Conservation (phyloP, 2,888 invertebrate species). For the Eupeodes luniger region DNA sequence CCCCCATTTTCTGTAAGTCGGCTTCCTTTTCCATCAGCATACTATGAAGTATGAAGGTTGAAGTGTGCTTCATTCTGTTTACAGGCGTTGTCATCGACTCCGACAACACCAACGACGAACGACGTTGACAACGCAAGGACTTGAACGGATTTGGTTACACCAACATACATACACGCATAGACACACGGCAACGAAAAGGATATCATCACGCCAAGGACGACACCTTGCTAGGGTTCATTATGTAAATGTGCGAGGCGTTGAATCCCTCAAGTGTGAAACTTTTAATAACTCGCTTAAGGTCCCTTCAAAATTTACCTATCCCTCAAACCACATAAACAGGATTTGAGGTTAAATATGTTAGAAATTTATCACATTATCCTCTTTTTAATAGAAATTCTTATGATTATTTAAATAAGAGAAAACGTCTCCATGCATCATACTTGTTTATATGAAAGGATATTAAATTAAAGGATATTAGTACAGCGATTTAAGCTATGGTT, state of each 20-base stretch:
- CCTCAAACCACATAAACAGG: slow-evolving; percentile 41
- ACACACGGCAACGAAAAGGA: slow-evolving; percentile 9
- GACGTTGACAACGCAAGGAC: slow-evolving; percentile 11
- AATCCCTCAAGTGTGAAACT: slow-evolving; percentile 72
- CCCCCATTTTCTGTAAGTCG: neutral
- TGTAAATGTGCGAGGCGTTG: slow-evolving; percentile 67
- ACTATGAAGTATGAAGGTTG: slow-evolving; percentile 10
- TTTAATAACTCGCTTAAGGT: slow-evolving; percentile 74
- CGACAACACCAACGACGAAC: too few species aligned
- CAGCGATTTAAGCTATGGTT: slow-evolving; percentile 49
- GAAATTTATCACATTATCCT: slow-evolving; percentile 52
- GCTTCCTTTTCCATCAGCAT: slow-evolving; percentile 26
- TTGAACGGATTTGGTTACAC: neutral
- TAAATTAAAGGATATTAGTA: slow-evolving; percentile 49
- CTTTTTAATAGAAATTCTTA: slow-evolving; percentile 22
- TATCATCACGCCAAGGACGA: slow-evolving; percentile 56
- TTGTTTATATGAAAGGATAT: neutral
- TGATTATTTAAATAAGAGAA: slow-evolving; percentile 64
- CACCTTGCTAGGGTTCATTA: slow-evolving; percentile 73
- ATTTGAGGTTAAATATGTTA: slow-evolving; percentile 69
- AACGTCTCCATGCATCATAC: slow-evolving; percentile 23
- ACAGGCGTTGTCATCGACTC: slow-evolving; percentile 17
- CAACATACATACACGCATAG: neutral
- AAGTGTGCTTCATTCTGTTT: slow-evolving; percentile 36
- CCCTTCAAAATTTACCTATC: slow-evolving; percentile 48